Evolutionary conservation across 1,140 invertebrate genomes (phyloP), one percentile per base, ranked within the genome.

Genomic region (Pomacea maculata): DNA sequence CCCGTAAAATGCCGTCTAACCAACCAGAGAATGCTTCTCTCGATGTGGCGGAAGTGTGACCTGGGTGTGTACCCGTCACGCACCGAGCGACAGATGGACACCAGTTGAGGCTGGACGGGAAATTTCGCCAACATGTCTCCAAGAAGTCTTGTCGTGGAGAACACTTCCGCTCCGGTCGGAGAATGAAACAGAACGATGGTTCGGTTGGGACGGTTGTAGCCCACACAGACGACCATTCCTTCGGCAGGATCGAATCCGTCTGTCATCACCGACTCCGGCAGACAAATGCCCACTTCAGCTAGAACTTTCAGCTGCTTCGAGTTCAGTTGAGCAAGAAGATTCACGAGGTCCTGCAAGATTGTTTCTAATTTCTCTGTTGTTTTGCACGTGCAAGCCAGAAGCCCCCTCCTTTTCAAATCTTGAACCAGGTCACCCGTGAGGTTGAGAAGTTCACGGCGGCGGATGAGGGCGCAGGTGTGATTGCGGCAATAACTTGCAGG

Each of bases 31-130:
- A 89, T 73, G n/a, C 82, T 80, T 14, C 71, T 52, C 80, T 89
- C 88, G 68, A 89, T 89, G 45, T 57, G 65, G 21, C 75, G 81
- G 74, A 85, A 87, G 55, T 75, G 81, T 65, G 83, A 68, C 68
- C 86, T 83, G 5, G 88, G 88, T 0, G 88, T 89, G 64, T 87
- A 89, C 5, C 88, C 88, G 68, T 89, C 88, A 52, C 88, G 71
- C 25, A 89, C 80, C 8, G 88, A 89, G 25, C 88, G 78, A 79
- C 83, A 84, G 0, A 89, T 63, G 14, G 87, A 87, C 54, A 87
- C 83, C 15, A 87, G 19, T 8, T 82, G 65, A n/a, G 83, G 80
- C 17, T 63, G 67, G 63, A 72, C 82, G 21, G 25, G 19, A 10
- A 7, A 45, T 19, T 11, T 77, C 17, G 10, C 25, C 74, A 79